phyloP scores from a whole-genome alignment of 2,797 vertebrate genomes.

The Notolabrus celidotus region DNA sequence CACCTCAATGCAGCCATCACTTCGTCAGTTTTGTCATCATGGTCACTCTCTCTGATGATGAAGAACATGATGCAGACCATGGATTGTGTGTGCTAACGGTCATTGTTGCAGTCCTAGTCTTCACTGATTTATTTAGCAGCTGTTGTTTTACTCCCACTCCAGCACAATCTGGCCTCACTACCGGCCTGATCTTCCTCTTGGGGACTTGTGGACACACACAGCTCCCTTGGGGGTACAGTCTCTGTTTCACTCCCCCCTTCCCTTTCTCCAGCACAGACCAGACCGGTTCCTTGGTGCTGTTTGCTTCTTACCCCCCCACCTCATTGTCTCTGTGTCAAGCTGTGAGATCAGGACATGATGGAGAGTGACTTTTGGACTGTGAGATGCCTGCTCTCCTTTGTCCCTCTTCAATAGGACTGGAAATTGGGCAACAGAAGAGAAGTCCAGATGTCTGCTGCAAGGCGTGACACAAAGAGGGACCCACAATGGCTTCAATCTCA shows the following conservation, averaged over 20 bases:
- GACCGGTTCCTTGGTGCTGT: constrained; percentile 33
- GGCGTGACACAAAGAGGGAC: constrained; percentile 64
- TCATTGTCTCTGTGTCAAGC: constrained; percentile 78
- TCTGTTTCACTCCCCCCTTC: constrained; percentile 47
- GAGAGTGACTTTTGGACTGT: constrained; percentile 74
- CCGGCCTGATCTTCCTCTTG: constrained; percentile 16
- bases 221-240: constrained; percentile 59
- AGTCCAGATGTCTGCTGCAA: constrained; percentile 79
- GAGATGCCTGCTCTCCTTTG: constrained; percentile 74
- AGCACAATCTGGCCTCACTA: constrained; percentile 62
- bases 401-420: constrained; percentile 71
- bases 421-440: constrained; percentile 76
- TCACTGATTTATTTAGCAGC: constrained; percentile 70
- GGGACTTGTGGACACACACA: constrained; percentile 52
- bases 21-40: not conserved
- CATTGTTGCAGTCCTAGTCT: constrained; percentile 21
- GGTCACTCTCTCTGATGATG: not conserved
- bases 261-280: constrained; percentile 40
- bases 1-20: constrained; percentile 13
- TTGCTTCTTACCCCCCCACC: constrained; percentile 17
- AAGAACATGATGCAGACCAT: constrained; percentile 1
- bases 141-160: constrained; percentile 71
- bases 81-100: constrained; percentile 6
- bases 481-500: constrained; percentile 59
- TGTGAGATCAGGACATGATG: constrained; percentile 69